phyloP scores from a whole-genome alignment of 2,797 vertebrate genomes.

The Pangasius macronema region DNA sequence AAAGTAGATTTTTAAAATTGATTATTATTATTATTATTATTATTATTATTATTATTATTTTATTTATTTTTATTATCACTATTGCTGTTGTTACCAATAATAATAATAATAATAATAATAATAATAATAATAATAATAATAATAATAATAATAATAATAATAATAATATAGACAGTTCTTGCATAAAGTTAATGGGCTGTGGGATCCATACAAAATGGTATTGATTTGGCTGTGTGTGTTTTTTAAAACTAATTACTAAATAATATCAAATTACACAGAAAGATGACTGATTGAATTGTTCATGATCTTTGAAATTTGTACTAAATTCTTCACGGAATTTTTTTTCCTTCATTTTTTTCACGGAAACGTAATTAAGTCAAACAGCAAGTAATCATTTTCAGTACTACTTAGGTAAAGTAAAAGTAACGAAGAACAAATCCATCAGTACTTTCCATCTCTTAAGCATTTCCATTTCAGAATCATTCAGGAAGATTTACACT shows the following conservation, averaged over 20 bases:
- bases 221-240: background rate
- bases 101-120: background rate
- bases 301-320: background rate
- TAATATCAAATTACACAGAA: background rate
- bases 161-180: background rate
- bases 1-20: background rate
- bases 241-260: background rate
- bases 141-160: background rate
- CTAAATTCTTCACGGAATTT: background rate
- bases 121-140: background rate
- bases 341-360: background rate
- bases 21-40: background rate
- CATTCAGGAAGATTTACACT: background rate
- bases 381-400: background rate
- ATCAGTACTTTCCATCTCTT: background rate
- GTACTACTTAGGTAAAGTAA: background rate
- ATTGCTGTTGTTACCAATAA: no score
- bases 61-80: background rate
- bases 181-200: background rate
- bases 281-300: background rate
- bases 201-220: background rate
- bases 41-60: slow-evolving; percentile 1
- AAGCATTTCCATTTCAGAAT: slow-evolving; percentile 1
- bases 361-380: background rate
- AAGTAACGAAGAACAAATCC: background rate